Base-by-base conservation (phyloP, 2,113 vertebrate genomes). In the Callionymus lyra region DNA sequence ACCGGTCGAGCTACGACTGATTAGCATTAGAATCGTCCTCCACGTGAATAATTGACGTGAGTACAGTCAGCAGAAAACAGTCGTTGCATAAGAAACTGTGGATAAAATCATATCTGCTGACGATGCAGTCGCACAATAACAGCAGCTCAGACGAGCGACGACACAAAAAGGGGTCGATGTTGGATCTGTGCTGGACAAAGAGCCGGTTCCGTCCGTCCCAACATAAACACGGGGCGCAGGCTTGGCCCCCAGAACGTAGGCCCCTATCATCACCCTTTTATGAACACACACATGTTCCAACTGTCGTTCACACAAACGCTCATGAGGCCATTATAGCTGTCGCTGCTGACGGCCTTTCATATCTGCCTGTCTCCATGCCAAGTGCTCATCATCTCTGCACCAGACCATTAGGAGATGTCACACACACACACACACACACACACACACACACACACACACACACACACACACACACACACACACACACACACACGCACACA, bases 331-430 rank as follows among this genome's bases (percentile, higher is more conserved):
- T 82, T 83, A 78, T 57, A 62, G 57, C 72, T 53, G 59, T 78
- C 77, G 72, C 56, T 38, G 46, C 56, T 82, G 80, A 82, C 66
- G 64, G 63, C 76, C 74, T 79, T 81, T 82, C 75, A 82, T 76
- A 82, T 75, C 51, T 56, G 56, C 65, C 79, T 63, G 72, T 80
- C 65, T 73, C 64, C 1, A 50, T 60, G 70, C 75, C 67, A 64
- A 77, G 65, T 70, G 68, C 65, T 79, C 76, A 74, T 84, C 79
- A 81, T 80, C 67, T 51, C 56, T 77, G 56, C 68, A 77, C 56
- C 65, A 62, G 61, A 19, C 65, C 77, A 84, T 84, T 83, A 85
- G 71, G 38, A 80, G 80, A 76, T 82, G 82, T 81, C 81, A 85
- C 72, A 72, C 12, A n/a, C 31, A 37, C 31, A 4, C 42, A 41